Conservation (phyloP, 1,140 invertebrate species). For the Zaprionus tsacasi region DNA sequence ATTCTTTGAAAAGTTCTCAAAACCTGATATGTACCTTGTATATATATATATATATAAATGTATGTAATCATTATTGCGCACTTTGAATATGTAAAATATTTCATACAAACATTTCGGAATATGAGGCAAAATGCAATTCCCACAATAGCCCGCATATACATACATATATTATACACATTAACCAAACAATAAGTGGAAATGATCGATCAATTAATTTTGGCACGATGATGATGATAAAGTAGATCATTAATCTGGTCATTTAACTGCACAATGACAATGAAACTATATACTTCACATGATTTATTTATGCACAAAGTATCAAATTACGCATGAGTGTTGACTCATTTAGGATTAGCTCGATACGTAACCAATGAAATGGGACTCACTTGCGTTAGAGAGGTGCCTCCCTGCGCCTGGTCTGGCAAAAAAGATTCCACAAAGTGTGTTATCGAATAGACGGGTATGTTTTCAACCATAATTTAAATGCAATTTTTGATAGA, state of each 20-base stretch:
- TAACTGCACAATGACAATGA: not conserved
- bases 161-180: conserved; percentile 7
- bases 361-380: conserved; percentile 4
- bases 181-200: conserved; percentile 9
- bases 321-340: not conserved
- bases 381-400: conserved; percentile 51
- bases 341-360: conserved; percentile 22
- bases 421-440: conserved; percentile 59
- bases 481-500: conserved; percentile 1
- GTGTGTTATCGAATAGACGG: conserved; percentile 76
- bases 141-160: conserved; percentile 17
- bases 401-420: conserved; percentile 22
- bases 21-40: too few species aligned
- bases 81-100: conserved; percentile 5
- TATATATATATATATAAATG: too few species aligned
- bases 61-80: not conserved
- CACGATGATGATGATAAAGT: not conserved
- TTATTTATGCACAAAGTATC: not conserved
- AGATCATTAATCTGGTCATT: not conserved
- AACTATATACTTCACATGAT: not conserved
- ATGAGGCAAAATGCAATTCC: conserved; percentile 12
- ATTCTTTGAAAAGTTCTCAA: too few species aligned
- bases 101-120: conserved; percentile 20
- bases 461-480: conserved; percentile 58
- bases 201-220: conserved; percentile 11